Conservation (phyloP, 2,888 invertebrate genomes). For the Didymodactylos carnosus region DNA sequence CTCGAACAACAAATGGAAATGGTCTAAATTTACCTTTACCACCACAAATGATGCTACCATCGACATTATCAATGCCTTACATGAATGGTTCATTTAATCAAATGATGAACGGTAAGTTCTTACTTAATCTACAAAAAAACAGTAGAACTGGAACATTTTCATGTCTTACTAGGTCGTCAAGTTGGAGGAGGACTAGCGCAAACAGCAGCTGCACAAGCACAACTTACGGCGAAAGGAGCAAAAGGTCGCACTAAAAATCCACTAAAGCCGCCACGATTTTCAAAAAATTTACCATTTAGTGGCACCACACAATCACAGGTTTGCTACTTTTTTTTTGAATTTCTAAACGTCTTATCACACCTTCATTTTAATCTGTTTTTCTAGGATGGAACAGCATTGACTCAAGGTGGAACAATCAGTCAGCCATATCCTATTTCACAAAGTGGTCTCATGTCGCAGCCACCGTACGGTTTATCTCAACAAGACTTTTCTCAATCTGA, state of each 20-base stretch:
- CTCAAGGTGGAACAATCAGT: background rate
- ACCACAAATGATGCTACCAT: conserved; percentile 11
- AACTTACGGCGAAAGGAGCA: too few relatives aligned
- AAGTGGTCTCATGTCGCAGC: conserved; percentile 5
- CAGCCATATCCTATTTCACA: background rate
- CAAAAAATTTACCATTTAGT: background rate
- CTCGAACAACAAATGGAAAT: background rate
- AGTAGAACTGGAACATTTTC: background rate
- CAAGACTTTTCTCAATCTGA: conserved; percentile 9
- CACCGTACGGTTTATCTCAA: conserved; percentile 3
- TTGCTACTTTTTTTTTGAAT: background rate
- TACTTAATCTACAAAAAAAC: background rate
- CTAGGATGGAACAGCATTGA: background rate
- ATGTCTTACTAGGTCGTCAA: background rate
- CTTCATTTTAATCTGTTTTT: background rate
- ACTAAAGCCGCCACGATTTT: background rate
- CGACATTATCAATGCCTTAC: background rate
- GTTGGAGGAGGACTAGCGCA: background rate
- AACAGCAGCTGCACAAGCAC: too few relatives aligned
- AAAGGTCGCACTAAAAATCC: background rate
- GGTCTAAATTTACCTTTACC: conserved; percentile 8
- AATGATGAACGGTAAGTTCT: background rate
- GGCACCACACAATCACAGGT: background rate
- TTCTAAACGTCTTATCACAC: too few relatives aligned
- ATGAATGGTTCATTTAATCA: background rate